Evolutionary conservation across 2,113 vertebrate genomes (phyloP), one percentile per base, ranked within the genome.

Genomic region (Otocyon megalotis): DNA sequence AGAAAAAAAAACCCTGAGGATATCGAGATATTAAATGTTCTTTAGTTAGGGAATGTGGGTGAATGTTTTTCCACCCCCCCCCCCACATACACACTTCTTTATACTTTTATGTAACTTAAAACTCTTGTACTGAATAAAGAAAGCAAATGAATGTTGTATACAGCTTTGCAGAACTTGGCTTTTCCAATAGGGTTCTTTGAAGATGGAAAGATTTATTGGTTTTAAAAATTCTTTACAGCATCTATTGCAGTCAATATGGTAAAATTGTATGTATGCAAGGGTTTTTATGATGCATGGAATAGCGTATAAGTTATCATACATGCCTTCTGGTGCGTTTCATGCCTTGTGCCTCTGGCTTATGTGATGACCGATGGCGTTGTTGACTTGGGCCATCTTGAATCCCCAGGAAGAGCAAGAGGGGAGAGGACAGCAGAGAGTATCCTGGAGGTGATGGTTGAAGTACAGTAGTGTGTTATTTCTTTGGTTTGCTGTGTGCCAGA

Each of bases 271-370:
- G 11, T 19, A 53, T 37, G 48, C 5, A 28, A 20, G 48, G 65
- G 17, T 35, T 91, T 85, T 22, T 32, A 24, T 43, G 24, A 48
- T 65, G 26, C 26, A 17, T n/a, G 10, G 43, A 22, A 26, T 67
- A 20, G 0, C 32, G 13, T 48, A 0, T 20, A 48, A 77, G 14
- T 60, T 53, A 54, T 4, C 3, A 0, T 14, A 0, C 10, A 3
- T 4, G 1, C 22, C 20, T 53, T 80, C 62, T 35, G 53, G 16
- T 35, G 30, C 19, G n/a, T 84, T 37, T 58, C 7, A 10, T 53
- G 43, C 62, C n/a, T 48, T 87, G 32, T 62, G 56, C 26, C 2
- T 67, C 43, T 43, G 86, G 77, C 72, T 28, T 12, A 1, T 3
- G 22, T 91, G 16, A 37, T 60, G 58, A 37, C 30, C 5, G 37